Conservation (phyloP, 23 tunicate genomes). For the Clavelina lepadiformis region DNA sequence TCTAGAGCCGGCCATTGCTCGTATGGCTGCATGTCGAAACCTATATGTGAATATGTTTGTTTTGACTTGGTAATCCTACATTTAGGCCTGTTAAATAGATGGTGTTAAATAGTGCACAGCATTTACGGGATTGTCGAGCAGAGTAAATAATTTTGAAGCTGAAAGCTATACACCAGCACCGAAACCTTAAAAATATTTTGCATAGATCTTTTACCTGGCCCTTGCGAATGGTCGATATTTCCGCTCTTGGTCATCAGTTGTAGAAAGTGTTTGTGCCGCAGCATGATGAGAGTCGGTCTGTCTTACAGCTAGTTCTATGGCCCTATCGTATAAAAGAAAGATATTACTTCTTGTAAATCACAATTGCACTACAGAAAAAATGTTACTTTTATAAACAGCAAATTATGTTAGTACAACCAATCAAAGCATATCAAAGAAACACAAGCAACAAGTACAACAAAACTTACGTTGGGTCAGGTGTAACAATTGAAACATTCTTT, state of each 20-base stretch:
- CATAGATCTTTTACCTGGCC: conserved; percentile 44
- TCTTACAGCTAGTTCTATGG: neutral
- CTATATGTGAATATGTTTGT: neutral
- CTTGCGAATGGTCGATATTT: conserved; percentile 46
- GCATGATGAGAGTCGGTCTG: neutral
- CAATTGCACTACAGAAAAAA: too few relatives aligned
- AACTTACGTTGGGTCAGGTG: too few relatives aligned
- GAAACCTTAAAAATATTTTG: too few relatives aligned
- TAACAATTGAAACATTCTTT: too few relatives aligned
- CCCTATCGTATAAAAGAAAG: neutral
- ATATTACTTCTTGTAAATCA: too few relatives aligned
- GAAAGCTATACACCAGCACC: neutral
- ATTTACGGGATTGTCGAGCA: too few relatives aligned
- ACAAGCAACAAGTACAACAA: too few relatives aligned
- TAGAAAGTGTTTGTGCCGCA: neutral
- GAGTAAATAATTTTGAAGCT: too few relatives aligned
- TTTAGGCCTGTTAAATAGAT: neutral
- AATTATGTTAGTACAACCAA: too few relatives aligned
- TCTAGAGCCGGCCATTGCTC: conserved; percentile 38
- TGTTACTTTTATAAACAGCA: too few relatives aligned
- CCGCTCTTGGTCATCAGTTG: neutral
- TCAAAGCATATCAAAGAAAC: too few relatives aligned
- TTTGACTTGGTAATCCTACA: neutral
- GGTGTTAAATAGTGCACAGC: neutral
- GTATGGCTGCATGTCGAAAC: conserved; percentile 78